Conservation (phyloP, 2,113 vertebrate species). For the Macrotis lagotis region DNA sequence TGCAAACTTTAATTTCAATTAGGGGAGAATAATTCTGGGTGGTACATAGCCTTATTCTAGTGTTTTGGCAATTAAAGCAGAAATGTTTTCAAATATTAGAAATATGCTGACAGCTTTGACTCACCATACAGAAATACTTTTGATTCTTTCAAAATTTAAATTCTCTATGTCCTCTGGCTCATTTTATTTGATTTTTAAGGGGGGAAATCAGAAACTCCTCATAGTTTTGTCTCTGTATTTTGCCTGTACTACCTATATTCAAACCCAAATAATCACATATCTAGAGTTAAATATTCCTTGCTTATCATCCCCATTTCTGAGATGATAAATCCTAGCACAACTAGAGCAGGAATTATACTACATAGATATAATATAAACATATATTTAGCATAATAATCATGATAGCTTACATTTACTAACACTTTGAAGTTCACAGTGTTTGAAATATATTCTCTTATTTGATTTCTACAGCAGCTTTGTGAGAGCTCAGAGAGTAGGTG, state of each 20-base stretch:
- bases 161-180: not conserved
- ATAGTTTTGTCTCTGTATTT: not conserved
- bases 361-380: not conserved
- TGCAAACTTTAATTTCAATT: slow-evolving; percentile 25
- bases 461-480: not conserved
- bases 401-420: not conserved
- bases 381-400: not conserved
- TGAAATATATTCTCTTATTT: not conserved
- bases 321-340: slow-evolving; percentile 2
- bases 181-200: not conserved
- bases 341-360: not conserved
- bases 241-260: slow-evolving; percentile 15
- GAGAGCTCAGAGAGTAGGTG: not conserved
- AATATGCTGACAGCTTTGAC: not conserved
- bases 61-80: not conserved
- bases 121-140: not conserved
- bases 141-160: slow-evolving; percentile 12
- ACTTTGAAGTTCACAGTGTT: not conserved
- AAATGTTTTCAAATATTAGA: not conserved
- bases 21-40: not conserved
- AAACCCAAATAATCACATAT: slow-evolving; percentile 2
- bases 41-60: slow-evolving; percentile 9
- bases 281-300: not conserved
- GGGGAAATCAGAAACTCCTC: not conserved
- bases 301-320: not conserved